These are phyloP conservation scores for Eristalis tenax DNA, from an alignment of 2,888 invertebrate genomes.

Conservation along the genomic window DNA sequence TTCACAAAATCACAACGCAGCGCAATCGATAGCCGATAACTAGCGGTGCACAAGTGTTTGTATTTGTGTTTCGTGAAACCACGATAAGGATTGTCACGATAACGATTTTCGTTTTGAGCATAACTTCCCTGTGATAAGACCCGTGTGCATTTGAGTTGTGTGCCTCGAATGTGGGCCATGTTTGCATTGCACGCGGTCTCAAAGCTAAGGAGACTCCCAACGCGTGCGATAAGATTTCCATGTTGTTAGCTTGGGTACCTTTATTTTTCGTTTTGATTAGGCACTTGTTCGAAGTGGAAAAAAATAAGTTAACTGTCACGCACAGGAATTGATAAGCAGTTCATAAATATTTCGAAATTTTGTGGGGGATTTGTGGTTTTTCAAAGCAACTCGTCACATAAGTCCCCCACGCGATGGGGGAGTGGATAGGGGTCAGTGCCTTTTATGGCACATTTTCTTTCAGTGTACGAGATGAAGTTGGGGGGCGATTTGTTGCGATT, in stretches of 20 bases:
- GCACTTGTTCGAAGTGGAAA: constrained; percentile 17
- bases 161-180: constrained; percentile 44
- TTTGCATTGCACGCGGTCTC: constrained; percentile 34
- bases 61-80: constrained; percentile 39
- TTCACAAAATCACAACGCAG: constrained; percentile 28
- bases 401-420: too few species aligned
- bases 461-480: too few species aligned
- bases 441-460: too few species aligned
- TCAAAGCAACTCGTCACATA: neutral
- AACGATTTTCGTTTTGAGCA: neutral
- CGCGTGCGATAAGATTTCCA: constrained; percentile 23
- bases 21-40: constrained; percentile 39
- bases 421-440: too few species aligned
- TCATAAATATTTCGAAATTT: neutral
- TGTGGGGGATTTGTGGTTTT: neutral
- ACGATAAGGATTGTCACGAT: constrained; percentile 12
- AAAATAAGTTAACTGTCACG: neutral
- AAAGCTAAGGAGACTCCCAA: constrained; percentile 14
- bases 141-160: neutral
- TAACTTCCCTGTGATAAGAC: constrained; percentile 28
- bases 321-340: neutral
- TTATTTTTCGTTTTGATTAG: neutral
- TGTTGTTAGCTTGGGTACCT: constrained; percentile 34
- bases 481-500: too few species aligned
- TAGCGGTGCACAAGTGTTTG: constrained; percentile 19